phyloP scores from a whole-genome alignment of 2,797 vertebrate genomes.

The Tamandua tetradactyla region DNA sequence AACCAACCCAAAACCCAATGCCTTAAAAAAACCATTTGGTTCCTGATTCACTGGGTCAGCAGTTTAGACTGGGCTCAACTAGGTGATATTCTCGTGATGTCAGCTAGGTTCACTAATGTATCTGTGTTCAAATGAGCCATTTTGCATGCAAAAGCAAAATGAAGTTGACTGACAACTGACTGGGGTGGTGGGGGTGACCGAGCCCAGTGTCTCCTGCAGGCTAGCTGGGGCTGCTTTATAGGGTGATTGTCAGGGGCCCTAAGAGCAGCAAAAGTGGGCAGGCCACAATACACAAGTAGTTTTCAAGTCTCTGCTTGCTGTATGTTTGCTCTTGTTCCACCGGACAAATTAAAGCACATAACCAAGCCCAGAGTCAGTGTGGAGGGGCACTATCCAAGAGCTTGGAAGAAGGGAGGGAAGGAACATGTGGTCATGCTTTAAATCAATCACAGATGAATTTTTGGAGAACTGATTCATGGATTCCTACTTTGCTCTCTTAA shows the following conservation, averaged over 20 bases:
- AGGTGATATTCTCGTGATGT: background rate
- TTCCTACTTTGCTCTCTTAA: background rate
- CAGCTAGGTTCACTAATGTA: background rate
- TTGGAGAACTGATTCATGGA: background rate
- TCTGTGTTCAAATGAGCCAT: background rate
- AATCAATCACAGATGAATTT: background rate
- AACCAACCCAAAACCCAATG: no score
- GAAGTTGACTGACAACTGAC: background rate
- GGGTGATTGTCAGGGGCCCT: background rate
- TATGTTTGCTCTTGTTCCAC: background rate
- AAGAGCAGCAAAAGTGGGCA: background rate
- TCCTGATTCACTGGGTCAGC: background rate
- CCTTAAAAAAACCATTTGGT: background rate
- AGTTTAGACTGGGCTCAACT: background rate
- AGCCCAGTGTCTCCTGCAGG: background rate
- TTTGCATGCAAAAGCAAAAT: background rate
- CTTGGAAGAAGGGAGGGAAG: background rate
- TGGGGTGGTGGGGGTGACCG: background rate
- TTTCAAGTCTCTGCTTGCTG: background rate
- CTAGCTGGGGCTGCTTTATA: background rate
- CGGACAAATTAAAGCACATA: background rate
- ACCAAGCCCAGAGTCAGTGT: background rate
- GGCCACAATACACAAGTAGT: background rate
- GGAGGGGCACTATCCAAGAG: background rate
- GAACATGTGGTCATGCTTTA: background rate